Evolutionary conservation across 1,140 invertebrate species (phyloP).

Genomic region (Papilio polyxenes): DNA sequence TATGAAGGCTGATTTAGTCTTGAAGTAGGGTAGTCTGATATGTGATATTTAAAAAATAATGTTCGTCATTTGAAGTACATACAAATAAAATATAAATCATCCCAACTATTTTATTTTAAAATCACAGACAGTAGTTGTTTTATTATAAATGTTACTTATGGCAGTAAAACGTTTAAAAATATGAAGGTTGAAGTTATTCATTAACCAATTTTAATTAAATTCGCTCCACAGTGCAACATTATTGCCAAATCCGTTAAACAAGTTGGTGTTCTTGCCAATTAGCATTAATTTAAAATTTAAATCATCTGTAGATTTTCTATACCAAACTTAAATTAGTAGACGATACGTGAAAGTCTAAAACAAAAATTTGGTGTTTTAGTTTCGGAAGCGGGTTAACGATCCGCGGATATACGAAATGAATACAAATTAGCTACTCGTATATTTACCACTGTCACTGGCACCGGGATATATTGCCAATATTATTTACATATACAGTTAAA

Average conservation of each 20-base stretch:
- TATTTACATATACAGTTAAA: conserved; percentile 1
- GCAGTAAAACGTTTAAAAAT: not conserved
- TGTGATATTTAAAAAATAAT: too few relatives aligned
- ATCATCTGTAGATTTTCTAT: not conserved
- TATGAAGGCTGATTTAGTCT: not conserved
- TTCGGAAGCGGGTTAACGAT: conserved; percentile 26
- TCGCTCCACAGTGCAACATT: not conserved
- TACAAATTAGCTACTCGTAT: not conserved
- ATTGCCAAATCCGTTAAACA: not conserved
- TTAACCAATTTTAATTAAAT: not conserved
- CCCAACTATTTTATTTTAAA: too few relatives aligned
- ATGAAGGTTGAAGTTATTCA: not conserved
- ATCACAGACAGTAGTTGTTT: too few relatives aligned
- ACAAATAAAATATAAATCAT: too few relatives aligned
- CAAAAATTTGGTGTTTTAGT: not conserved
- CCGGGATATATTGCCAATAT: conserved; percentile 1
- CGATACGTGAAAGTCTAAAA: conserved; percentile 14
- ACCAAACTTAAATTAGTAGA: conserved; percentile 1
- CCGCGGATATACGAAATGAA: not conserved
- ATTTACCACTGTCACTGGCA: not conserved
- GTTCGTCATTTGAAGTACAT: too few relatives aligned
- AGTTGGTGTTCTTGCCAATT: not conserved
- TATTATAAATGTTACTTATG: too few relatives aligned
- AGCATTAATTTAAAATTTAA: conserved; percentile 16
- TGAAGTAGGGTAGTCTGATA: too few relatives aligned